Conservation (phyloP, 2,888 invertebrate genomes). For the Xylocampa areola region DNA sequence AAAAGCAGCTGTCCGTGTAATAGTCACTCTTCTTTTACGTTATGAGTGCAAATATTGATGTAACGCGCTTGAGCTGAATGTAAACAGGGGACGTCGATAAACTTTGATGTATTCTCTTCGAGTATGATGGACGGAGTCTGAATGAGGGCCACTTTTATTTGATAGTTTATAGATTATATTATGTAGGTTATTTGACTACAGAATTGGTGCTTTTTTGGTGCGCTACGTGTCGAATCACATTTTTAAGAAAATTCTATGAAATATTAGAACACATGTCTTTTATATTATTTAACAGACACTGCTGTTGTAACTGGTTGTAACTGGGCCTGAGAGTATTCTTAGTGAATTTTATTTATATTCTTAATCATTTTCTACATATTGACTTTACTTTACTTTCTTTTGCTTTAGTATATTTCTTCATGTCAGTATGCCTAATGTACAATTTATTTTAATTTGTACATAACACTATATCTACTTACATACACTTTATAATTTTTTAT, state of each 20-base stretch:
- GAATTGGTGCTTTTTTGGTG: too few species aligned
- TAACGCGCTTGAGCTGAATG: conserved; percentile 53
- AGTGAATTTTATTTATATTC: too few species aligned
- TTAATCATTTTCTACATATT: too few species aligned
- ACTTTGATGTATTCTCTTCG: conserved; percentile 53
- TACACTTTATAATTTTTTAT: conserved; percentile 23
- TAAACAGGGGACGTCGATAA: conserved; percentile 57
- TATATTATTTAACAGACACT: too few species aligned
- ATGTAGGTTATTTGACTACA: conserved; percentile 3
- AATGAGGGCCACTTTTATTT: conserved; percentile 40
- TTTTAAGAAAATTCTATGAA: too few species aligned
- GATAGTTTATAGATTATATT: conserved; percentile 29
- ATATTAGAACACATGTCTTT: too few species aligned
- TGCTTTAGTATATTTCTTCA: too few species aligned
- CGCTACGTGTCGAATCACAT: too few species aligned
- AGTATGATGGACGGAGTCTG: conserved; percentile 50
- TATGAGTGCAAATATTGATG: conserved; percentile 62
- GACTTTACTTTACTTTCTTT: too few species aligned
- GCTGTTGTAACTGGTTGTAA: too few species aligned
- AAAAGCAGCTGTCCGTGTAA: conserved; percentile 61
- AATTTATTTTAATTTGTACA: conserved; percentile 12
- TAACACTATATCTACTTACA: conserved; percentile 21
- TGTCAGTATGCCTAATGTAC: too few species aligned
- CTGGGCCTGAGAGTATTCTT: too few species aligned
- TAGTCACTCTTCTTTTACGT: conserved; percentile 57